Conservation (phyloP, 2,888 invertebrate species). For the Zelleria hepariella region DNA sequence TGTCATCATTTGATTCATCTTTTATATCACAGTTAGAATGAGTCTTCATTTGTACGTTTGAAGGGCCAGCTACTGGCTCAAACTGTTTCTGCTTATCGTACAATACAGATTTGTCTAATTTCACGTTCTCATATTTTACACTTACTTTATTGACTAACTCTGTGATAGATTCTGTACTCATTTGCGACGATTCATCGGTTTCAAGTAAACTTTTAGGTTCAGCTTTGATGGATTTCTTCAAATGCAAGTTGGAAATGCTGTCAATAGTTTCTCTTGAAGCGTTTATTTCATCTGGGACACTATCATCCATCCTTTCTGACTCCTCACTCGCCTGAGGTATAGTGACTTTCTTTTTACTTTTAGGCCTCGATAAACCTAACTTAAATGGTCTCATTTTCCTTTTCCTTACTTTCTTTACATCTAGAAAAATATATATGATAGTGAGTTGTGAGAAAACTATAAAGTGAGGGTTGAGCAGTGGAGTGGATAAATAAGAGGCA, state of each 20-base stretch:
- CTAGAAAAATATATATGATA: constrained; percentile 23
- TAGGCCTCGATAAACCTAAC: constrained; percentile 53
- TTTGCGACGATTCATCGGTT: constrained; percentile 16
- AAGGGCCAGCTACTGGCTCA: constrained; percentile 51
- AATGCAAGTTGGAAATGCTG: constrained; percentile 35
- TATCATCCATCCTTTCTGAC: constrained; percentile 17
- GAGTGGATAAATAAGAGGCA: background rate
- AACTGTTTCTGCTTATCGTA: constrained; percentile 46
- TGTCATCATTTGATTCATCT: constrained; percentile 24
- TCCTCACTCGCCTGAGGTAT: constrained; percentile 8
- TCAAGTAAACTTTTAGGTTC: constrained; percentile 26
- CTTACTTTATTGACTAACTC: constrained; percentile 34
- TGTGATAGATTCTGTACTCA: constrained; percentile 21
- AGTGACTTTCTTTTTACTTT: constrained; percentile 30
- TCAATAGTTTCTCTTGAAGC: constrained; percentile 46
- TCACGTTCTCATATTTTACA: constrained; percentile 16
- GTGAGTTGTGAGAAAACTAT: background rate
- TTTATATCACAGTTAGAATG: constrained; percentile 14
- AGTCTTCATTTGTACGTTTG: constrained; percentile 20
- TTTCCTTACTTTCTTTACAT: constrained; percentile 59
- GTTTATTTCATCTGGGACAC: constrained; percentile 44
- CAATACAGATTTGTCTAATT: constrained; percentile 25
- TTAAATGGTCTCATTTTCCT: constrained; percentile 58
- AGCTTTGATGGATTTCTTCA: constrained; percentile 29
- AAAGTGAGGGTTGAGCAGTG: too few species aligned